Evolutionary conservation across 92 coral and sea anemone genomes (phyloP).

Genomic region (Epizoanthus scotinus): DNA sequence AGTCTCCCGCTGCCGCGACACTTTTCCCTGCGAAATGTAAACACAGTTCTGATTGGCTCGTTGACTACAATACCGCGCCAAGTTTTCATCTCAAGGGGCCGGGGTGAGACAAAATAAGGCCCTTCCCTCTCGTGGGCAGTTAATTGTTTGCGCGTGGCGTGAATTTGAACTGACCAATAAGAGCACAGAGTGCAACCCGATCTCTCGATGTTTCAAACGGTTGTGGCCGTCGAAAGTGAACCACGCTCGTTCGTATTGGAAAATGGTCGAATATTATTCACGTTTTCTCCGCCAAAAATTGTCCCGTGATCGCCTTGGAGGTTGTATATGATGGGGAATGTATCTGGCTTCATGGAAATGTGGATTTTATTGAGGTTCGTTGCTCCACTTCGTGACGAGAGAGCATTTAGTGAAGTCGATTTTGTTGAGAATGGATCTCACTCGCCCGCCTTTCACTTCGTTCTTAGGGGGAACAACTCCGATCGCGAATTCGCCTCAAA

Average conservation of each 20-base stretch:
- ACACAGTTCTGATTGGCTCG: no score
- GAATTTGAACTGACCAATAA: conserved; percentile 20
- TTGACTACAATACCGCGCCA: no score
- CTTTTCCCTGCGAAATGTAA: no score
- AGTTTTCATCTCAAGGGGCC: no score
- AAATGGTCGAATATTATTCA: background rate
- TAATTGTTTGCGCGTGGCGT: no score
- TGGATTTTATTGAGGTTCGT: background rate
- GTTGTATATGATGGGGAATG: background rate
- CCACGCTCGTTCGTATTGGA: background rate
- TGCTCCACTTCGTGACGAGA: background rate
- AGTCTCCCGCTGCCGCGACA: no score
- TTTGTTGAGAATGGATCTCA: background rate
- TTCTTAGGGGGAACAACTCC: background rate
- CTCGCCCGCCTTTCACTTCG: conserved; percentile 2
- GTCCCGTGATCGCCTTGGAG: conserved; percentile 12
- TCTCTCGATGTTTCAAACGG: background rate
- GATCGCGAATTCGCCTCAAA: background rate
- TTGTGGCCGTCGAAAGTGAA: background rate
- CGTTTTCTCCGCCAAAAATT: background rate
- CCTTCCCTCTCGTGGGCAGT: no score
- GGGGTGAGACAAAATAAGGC: no score
- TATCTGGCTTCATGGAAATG: conserved; percentile 1
- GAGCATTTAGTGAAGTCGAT: background rate
- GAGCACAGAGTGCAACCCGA: conserved; percentile 2